phyloP scores from a whole-genome alignment of 2,888 invertebrate species.

The Pristionchus maxplancki region DNA sequence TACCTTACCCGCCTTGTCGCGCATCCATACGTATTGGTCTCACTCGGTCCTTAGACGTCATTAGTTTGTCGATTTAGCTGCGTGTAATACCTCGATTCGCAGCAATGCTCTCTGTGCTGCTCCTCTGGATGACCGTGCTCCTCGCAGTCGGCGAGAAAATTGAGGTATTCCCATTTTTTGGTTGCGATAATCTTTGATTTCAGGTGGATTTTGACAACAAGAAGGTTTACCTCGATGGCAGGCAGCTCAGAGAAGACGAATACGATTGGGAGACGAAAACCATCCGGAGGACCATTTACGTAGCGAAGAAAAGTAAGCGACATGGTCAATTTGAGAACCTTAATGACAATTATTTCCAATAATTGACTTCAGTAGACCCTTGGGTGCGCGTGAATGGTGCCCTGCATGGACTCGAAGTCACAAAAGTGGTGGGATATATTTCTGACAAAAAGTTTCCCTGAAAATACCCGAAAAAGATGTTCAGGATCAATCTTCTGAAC shows the following conservation, averaged over 20 bases:
- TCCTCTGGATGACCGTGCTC: too few species aligned
- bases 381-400: not conserved
- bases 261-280: not conserved
- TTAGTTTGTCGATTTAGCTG: not conserved
- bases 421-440: not conserved
- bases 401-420: not conserved
- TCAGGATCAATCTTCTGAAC: not conserved
- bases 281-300: not conserved
- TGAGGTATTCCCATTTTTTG: too few species aligned
- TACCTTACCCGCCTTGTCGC: not conserved
- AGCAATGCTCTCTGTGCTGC: not conserved
- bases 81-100: not conserved
- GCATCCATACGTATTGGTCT: not conserved
- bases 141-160: not conserved
- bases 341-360: too few species aligned
- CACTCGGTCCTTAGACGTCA: not conserved
- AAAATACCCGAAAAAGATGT: too few species aligned
- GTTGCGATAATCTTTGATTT: not conserved
- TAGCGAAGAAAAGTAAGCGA: too few species aligned
- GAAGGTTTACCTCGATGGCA: not conserved
- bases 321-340: too few species aligned
- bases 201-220: not conserved
- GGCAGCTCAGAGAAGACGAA: not conserved
- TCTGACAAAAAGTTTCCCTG: not conserved
- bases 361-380: not conserved